Evolutionary conservation across 2,888 invertebrate genomes (phyloP), one percentile per base, ranked within the genome.

Genomic region (Stenurella melanura): DNA sequence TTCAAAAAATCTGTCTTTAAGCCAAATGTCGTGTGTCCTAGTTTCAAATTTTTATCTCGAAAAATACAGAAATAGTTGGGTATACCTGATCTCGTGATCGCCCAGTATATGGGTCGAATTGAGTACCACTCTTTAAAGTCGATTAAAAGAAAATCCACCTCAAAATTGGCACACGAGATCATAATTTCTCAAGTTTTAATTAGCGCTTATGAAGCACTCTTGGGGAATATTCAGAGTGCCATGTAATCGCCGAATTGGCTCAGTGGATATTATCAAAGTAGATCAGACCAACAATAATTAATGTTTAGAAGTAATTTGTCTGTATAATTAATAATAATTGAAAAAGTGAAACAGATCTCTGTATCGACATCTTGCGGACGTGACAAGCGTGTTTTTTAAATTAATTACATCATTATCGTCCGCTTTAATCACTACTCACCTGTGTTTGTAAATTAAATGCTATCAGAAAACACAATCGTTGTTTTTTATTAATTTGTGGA

Each of bases 361-460:
- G 73, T 75, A 73, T 70, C 66, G 72, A 69, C 74, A 72, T 76
- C 67, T 75, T 78, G 73, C 81, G 81, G 81, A 81, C 81, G 79
- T 81, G 81, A 81, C 78, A 74, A 54, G 81, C 79, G 74, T 74
- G 78, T 81, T 81, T 81, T 81, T 77, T 72, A 75, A 79, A 79
- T 79, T 81, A 81, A 81, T 81, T 81, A 81, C 77, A 74, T 71
- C 66, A 61, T 73, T 76, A 76, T 76, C 74, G 66, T 72, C 75
- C 72, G 78, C 79, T 79, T 73, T 74, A 74, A 80, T 80, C 80
- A 75, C 77, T 74, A 79, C 75, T 79, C 81, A 81, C 81, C 81
- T 81, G 81, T 81, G 78, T 67, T 57, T 69, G 73, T 68, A 77
- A 74, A 79, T 80, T 77, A 80, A 80, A 77, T 30, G 60, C 71